Conservation (phyloP, 1,140 invertebrate genomes). For the Drosophila trapezifrons region DNA sequence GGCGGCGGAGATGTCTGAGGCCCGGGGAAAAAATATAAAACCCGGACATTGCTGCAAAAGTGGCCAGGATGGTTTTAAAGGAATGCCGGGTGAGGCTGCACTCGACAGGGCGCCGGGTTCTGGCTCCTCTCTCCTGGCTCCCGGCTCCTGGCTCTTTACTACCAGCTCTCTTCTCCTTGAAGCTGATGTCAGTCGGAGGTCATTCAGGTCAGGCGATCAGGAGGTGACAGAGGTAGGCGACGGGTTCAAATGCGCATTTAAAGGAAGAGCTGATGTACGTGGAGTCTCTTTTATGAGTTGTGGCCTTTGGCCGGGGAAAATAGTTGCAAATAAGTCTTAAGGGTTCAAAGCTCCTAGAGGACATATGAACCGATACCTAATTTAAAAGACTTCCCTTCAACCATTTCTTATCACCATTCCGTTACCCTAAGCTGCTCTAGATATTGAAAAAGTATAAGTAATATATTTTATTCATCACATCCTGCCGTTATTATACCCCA, state of each 20-base stretch:
- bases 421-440: no score
- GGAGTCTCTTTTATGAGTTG: background rate
- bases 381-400: no score
- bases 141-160: background rate
- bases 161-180: background rate
- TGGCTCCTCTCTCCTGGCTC: background rate
- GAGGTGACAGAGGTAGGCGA: background rate
- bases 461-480: no score
- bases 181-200: slow-evolving; percentile 30
- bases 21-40: slow-evolving; percentile 1
- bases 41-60: slow-evolving; percentile 34
- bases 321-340: background rate
- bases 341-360: no score
- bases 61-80: slow-evolving; percentile 25
- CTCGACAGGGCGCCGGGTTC: slow-evolving; percentile 16
- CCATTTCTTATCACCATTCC: no score
- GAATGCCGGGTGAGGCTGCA: slow-evolving; percentile 5
- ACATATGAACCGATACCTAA: no score
- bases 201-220: slow-evolving; percentile 16
- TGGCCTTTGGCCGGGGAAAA: background rate
- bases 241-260: slow-evolving; percentile 2
- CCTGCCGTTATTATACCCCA: background rate
- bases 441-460: no score
- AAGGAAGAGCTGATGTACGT: background rate
- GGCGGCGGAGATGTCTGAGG: slow-evolving; percentile 16